Conservation (phyloP, 2,113 vertebrate genomes). For the Pantherophis guttatus region DNA sequence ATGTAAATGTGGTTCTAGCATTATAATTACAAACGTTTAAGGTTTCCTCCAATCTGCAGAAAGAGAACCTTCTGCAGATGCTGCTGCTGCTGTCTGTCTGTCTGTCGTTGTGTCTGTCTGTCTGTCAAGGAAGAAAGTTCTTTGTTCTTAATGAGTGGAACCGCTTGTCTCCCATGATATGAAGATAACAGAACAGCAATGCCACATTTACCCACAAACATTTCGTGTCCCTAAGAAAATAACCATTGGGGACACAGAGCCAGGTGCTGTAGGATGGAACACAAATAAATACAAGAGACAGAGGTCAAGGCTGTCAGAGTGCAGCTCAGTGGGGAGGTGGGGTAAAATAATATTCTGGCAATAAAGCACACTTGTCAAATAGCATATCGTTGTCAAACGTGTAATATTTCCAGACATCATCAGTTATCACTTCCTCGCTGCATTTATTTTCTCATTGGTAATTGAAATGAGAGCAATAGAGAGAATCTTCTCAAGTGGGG, state of each 20-base stretch:
- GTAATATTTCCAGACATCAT: slow-evolving; percentile 36
- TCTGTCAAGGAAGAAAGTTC: background rate
- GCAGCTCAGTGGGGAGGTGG: background rate
- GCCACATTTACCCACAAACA: background rate
- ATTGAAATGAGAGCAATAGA: slow-evolving; percentile 42
- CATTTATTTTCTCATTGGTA: slow-evolving; percentile 42
- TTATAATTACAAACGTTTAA: background rate
- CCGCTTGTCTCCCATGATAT: background rate
- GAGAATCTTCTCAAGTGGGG: slow-evolving; percentile 47
- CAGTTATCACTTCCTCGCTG: slow-evolving; percentile 45
- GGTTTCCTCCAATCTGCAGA: background rate
- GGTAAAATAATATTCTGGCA: background rate
- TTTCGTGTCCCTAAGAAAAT: background rate
- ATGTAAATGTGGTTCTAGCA: background rate
- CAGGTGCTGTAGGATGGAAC: background rate
- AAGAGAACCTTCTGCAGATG: background rate
- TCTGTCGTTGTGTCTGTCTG: background rate
- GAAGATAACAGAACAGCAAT: background rate
- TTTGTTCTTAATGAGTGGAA: background rate
- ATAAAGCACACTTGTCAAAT: slow-evolving; percentile 33
- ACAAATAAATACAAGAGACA: background rate
- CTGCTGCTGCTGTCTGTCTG: no score
- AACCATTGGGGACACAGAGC: background rate
- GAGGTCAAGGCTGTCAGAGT: background rate
- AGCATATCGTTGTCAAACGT: slow-evolving; percentile 27